Conservation (phyloP, 2,113 vertebrate genomes). For the Heloderma charlesbogerti region DNA sequence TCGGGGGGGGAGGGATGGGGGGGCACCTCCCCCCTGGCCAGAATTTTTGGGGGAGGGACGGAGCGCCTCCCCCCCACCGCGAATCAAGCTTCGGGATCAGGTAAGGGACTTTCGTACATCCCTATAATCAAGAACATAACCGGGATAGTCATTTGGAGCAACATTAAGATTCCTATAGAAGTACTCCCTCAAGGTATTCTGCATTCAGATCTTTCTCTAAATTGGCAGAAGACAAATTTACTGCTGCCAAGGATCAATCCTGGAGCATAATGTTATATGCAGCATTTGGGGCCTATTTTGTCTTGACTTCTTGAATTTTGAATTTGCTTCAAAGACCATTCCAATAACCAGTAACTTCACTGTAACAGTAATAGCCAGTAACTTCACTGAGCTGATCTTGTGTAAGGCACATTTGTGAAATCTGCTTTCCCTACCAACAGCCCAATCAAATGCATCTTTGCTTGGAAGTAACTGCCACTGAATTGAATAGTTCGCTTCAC, state of each 20-base stretch:
- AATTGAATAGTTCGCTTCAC: slow-evolving; percentile 4
- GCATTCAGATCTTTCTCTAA: background rate
- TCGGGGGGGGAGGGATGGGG: no score
- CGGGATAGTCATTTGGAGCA: background rate
- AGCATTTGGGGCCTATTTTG: background rate
- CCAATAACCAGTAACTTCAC: no score
- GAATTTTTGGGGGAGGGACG: no score
- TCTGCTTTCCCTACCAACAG: background rate
- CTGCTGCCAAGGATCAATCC: background rate
- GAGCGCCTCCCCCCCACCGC: no score
- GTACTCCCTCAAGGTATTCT: background rate
- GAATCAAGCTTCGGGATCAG: no score
- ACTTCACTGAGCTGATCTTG: background rate
- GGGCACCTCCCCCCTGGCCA: no score
- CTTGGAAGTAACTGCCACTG: background rate
- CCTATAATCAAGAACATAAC: background rate
- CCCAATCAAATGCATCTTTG: background rate
- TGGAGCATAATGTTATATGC: background rate
- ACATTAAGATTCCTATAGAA: slow-evolving; percentile 28
- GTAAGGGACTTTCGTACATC: no score
- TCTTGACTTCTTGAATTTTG: background rate
- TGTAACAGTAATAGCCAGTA: background rate
- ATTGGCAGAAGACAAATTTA: background rate
- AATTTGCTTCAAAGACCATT: slow-evolving; percentile 2
- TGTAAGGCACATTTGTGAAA: background rate